Base-by-base conservation (phyloP, 2,113 vertebrate genomes). In the Hystrix cristata region DNA sequence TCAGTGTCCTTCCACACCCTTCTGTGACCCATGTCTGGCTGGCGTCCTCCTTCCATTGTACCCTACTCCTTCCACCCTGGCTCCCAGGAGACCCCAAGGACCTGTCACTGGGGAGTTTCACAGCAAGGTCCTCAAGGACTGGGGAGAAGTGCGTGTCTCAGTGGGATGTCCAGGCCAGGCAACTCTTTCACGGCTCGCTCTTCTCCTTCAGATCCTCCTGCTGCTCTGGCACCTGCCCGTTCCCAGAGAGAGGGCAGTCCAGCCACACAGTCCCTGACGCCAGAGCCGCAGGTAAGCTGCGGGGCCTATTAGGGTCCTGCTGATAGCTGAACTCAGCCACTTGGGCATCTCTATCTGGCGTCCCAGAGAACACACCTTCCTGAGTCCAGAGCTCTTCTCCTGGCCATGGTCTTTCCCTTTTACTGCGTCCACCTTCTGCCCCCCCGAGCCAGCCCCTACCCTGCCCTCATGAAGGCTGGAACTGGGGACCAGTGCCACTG, bases 261-360 rank as follows among this genome's bases (percentile, higher is more conserved):
- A 31, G 59, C 82, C 48, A 13, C n/a, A 19, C 38, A 5, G 29
- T 64, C 90, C 62, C 43, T 25, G 64, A 76, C 67, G 51, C 74
- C n/a, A 18, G 76, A 87, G 87, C 72, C 72, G n/a, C 95, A 96
- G 97, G 96, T 97, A 76, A 95, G 95, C 38, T 48, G 23, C 25
- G 9, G 34, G 16, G 25, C 48, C 12, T 3, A 15, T 5, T 3
- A 15, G 25, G 8, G 5, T 15, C 65, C 65, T n/a, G 65, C 34
- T 7, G 34, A 11, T 11, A 21, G 13, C 19, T 19, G 1, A 31
- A 21, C 78, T 86, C 7, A 69, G 57, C 31, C 4, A 67, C 62
- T 46, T 65, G 67, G 3, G 67, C 69, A 69, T 84, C 69, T 88
- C 64, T 86, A 60, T 92, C 74, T 29, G 34, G 16, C 8, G 12